Evolutionary conservation across 2,797 vertebrate genomes (phyloP).

Genomic region (Onychomys torridus): DNA sequence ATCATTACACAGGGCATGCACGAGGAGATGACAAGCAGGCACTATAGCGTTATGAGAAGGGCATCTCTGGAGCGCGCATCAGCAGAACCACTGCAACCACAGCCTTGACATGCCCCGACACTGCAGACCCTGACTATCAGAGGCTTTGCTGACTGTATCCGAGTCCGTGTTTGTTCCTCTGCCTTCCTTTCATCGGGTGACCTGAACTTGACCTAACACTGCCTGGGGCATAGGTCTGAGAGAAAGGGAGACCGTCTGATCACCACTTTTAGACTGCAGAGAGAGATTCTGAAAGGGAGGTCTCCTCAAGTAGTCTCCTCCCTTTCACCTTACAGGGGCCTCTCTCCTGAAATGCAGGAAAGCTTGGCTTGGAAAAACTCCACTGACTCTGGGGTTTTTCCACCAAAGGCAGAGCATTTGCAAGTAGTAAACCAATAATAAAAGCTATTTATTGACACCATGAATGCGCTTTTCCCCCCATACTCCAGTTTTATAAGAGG

Average conservation of each 20-base stretch:
- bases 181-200: neutral
- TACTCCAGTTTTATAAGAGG: neutral
- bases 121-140: neutral
- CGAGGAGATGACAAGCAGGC: neutral
- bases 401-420: neutral
- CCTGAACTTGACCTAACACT: neutral
- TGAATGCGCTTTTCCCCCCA: neutral
- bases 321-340: neutral
- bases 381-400: neutral
- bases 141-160: neutral
- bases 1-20: neutral
- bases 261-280: neutral
- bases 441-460: neutral
- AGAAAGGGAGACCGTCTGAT: neutral
- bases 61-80: neutral
- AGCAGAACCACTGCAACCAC: neutral
- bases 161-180: neutral
- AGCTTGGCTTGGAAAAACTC: neutral
- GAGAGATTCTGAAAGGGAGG: neutral
- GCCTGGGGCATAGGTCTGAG: neutral
- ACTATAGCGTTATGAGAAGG: accelerated
- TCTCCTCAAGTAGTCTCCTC: neutral
- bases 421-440: neutral
- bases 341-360: constrained; percentile 27
- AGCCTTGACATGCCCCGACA: neutral